Base-by-base conservation (phyloP, 2,113 vertebrate genomes). In the Esox niger region DNA sequence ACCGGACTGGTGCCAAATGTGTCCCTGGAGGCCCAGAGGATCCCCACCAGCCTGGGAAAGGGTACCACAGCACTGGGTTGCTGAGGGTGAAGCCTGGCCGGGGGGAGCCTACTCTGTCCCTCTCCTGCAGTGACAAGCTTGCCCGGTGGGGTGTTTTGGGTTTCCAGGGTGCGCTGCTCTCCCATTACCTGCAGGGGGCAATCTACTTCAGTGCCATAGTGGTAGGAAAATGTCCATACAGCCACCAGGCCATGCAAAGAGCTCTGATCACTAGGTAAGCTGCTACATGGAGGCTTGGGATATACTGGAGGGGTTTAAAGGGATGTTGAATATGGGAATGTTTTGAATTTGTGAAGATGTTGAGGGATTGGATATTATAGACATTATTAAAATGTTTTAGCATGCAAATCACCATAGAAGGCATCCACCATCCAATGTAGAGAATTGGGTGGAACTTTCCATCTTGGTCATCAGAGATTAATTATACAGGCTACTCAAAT, bases 121-220 rank as follows among this genome's bases (percentile, higher is more conserved):
- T 98, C 81, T 98, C 94, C 73, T 98, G 97, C 86, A 98, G 96
- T 1, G 97, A 99, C 83, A 98, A 98, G 79, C 62, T 96, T 75
- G 90, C 93, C 32, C 91, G 94, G 30, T 95, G 79, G 79, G 46
- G 13, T 0, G 55, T 57, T 10, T 8, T 57, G 21, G 55, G 55
- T 25, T 57, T 57, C 55, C 55, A 57, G 55, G 55, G 55, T 43
- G 38, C 38, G 3, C 38, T 43, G 38, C 38, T 43, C 38, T 43
- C 38, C 38, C 38, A 43, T 43, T 43, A 94, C 84, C 88, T 99
- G 13, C 91, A 96, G 76, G 83, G 82, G 72, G 94, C 94, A 0
- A 54, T 99, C 33, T 97, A 95, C 85, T 84, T 98, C 76, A 91
- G 88, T 2, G 86, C 91, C 0, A 0, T 99, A 65, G 69, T 99